phyloP scores from a whole-genome alignment of 2,797 vertebrate species.

The Cossypha caffra region DNA sequence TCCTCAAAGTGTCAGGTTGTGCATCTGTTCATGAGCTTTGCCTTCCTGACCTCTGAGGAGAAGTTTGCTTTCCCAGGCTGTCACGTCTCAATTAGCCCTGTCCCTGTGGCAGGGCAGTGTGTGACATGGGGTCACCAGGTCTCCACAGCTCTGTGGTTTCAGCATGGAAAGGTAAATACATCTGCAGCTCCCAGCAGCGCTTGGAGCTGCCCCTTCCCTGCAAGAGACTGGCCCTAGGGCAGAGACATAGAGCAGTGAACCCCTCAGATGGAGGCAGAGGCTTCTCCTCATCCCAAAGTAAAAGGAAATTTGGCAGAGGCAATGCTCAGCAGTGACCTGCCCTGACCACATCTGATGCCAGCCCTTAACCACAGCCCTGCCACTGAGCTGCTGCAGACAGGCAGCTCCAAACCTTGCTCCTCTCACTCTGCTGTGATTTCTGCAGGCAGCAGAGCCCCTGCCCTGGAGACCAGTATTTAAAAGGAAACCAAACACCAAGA shows the following conservation, averaged over 20 bases:
- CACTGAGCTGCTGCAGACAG: not conserved
- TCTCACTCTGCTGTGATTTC: not conserved
- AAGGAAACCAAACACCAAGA: not conserved
- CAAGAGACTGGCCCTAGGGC: not conserved
- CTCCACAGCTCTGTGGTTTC: not conserved
- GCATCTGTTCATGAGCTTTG: not conserved
- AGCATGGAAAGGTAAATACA: not conserved
- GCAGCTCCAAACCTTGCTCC: not conserved
- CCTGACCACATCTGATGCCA: rapidly evolving
- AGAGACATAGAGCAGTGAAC: rapidly evolving
- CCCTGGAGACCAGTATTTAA: not conserved
- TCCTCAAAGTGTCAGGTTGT: not conserved
- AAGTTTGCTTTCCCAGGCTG: not conserved
- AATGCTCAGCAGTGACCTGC: not conserved
- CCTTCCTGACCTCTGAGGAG: not conserved
- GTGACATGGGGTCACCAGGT: not conserved
- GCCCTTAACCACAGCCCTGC: not conserved
- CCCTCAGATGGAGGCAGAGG: not conserved
- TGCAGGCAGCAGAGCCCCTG: not conserved
- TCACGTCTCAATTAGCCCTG: not conserved
- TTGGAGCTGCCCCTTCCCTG: not conserved
- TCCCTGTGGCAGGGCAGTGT: rapidly evolving
- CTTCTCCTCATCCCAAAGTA: not conserved
- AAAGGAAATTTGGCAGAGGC: not conserved
- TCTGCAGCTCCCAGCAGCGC: not conserved